These are phyloP conservation scores for Polyergus mexicanus DNA, from an alignment of 1,140 invertebrate genomes.

Conservation along the genomic window DNA sequence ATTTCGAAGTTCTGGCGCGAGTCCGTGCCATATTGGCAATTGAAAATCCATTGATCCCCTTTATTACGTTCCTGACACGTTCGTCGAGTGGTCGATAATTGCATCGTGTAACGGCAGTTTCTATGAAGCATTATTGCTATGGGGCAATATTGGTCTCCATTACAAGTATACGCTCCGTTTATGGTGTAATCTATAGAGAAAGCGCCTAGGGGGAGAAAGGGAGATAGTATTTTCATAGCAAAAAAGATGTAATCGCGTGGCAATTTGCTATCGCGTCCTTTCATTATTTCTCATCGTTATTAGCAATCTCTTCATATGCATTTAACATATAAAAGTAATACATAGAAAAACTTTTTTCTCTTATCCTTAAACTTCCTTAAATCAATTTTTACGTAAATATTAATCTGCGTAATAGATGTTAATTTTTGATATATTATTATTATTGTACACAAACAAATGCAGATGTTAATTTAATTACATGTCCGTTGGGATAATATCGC, in stretches of 20 bases:
- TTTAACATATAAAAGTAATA: not conserved
- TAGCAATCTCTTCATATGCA: not conserved
- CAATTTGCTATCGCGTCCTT: not conserved
- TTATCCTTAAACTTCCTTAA: not conserved
- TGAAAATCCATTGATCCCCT: conserved; percentile 69
- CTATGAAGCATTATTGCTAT: conserved; percentile 62
- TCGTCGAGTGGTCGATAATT: conserved; percentile 62
- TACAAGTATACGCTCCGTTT: conserved; percentile 42
- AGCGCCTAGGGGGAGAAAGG: not conserved
- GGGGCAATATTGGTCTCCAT: conserved; percentile 55
- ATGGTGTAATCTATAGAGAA: conserved; percentile 32
- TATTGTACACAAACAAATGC: not conserved
- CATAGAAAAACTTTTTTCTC: not conserved
- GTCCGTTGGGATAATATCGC: not conserved
- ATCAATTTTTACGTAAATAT: not conserved
- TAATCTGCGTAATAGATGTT: not conserved
- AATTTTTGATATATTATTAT: not conserved
- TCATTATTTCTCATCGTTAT: not conserved
- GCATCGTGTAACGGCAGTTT: conserved; percentile 37
- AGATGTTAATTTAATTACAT: conserved; percentile 25
- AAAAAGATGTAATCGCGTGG: conserved; percentile 1
- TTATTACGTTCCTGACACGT: conserved; percentile 72
- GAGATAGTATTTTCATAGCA: not conserved
- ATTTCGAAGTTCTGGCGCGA: conserved; percentile 15
- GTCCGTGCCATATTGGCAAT: conserved; percentile 40